Evolutionary conservation across 2,113 vertebrate species (phyloP).

Genomic region (Trichechus manatus): DNA sequence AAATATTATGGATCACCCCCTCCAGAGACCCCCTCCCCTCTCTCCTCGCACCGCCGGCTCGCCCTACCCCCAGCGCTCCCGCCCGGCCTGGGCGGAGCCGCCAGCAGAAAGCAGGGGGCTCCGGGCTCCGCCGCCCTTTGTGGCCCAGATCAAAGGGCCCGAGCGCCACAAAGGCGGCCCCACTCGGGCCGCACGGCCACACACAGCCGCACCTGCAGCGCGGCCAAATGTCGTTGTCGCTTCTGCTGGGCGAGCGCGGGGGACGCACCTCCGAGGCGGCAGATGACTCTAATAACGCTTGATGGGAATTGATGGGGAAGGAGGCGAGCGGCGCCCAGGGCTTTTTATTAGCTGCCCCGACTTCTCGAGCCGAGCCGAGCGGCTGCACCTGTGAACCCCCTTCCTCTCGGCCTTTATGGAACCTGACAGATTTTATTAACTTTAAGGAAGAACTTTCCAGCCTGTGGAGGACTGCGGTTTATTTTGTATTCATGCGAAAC

Average conservation of each 20-base stretch:
- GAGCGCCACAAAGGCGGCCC: conserved; percentile 92
- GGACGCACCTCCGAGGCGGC: conserved; percentile 87
- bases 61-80: not conserved
- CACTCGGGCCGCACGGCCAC: conserved; percentile 88
- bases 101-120: conserved; percentile 83
- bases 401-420: conserved; percentile 86
- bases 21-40: conserved; percentile 54
- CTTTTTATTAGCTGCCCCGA: conserved; percentile 88
- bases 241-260: conserved; percentile 87
- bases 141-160: conserved; percentile 93
- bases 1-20: conserved; percentile 90
- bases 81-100: conserved; percentile 76
- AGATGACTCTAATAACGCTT: conserved; percentile 88
- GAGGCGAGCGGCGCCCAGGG: conserved; percentile 84
- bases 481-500: conserved; percentile 82
- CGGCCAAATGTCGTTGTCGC: conserved; percentile 90
- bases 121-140: conserved; percentile 90
- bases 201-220: conserved; percentile 93
- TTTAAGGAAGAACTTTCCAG: conserved; percentile 89
- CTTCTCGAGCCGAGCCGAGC: conserved; percentile 78
- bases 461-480: conserved; percentile 83
- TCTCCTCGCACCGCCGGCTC: not conserved
- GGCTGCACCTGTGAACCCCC: conserved; percentile 89
- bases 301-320: conserved; percentile 89
- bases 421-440: conserved; percentile 91